Conservation (phyloP, 1,140 invertebrate genomes). For the Tetraneura akinire region DNA sequence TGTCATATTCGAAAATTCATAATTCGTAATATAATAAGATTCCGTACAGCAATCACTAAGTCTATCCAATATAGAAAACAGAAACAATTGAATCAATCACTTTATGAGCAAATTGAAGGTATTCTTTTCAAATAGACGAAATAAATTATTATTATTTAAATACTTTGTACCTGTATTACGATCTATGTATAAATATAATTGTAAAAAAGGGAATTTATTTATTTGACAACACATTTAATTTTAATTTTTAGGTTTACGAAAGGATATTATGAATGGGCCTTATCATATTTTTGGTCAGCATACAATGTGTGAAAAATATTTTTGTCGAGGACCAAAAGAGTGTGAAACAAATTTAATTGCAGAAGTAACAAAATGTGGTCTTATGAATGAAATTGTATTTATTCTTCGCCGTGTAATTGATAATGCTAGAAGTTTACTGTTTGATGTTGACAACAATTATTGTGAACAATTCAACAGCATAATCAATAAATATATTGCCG, state of each 20-base stretch:
- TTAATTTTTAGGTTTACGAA: not conserved
- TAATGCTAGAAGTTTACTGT: not conserved
- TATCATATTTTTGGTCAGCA: slow-evolving; percentile 7
- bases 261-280: not conserved
- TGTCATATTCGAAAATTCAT: not conserved
- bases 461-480: slow-evolving; percentile 12
- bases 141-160: no score
- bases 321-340: not conserved
- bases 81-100: not conserved
- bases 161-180: not conserved
- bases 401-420: not conserved
- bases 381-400: not conserved
- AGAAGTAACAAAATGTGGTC: not conserved
- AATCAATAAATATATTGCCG: not conserved
- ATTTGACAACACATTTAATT: no score
- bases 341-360: not conserved
- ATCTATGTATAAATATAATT: no score
- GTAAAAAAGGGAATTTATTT: no score
- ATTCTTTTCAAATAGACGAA: no score
- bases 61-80: no score
- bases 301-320: not conserved
- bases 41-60: not conserved
- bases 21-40: slow-evolving; percentile 1
- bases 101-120: slow-evolving; percentile 4
- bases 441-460: slow-evolving; percentile 15